Conservation (phyloP, 1,140 invertebrate genomes). For the Xylocopa sonorina region DNA sequence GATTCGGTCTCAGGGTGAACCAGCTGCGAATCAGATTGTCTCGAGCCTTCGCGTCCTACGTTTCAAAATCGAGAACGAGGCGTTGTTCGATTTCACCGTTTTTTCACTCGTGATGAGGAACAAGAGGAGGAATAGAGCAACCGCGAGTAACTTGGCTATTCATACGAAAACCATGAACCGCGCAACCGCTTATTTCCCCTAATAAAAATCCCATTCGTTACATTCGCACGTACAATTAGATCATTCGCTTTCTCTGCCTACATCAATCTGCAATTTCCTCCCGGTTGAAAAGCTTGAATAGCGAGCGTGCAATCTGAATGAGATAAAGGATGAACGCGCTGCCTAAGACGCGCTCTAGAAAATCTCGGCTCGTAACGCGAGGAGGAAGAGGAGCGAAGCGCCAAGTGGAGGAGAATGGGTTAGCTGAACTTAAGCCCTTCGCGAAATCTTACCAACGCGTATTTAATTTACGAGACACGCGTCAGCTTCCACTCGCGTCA, state of each 20-base stretch:
- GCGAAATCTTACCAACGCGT: neutral
- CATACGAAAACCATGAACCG: too few relatives aligned
- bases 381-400: neutral
- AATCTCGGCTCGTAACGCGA: neutral
- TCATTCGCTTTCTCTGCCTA: constrained; percentile 4
- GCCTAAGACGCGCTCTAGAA: neutral
- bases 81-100: neutral
- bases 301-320: neutral
- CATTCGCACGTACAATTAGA: neutral
- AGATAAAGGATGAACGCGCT: neutral
- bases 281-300: neutral
- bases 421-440: neutral
- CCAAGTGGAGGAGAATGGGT: neutral
- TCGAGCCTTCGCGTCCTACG: neutral
- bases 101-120: constrained; percentile 7
- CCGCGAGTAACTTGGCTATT: too few relatives aligned
- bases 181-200: too few relatives aligned
- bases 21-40: constrained; percentile 18
- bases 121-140: too few relatives aligned
- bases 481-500: too few relatives aligned
- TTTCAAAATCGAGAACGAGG: constrained; percentile 11
- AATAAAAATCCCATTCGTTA: constrained; percentile 1
- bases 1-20: constrained; percentile 15
- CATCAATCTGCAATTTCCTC: constrained; percentile 14
- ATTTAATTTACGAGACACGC: neutral